A percentile compares a stretch with the other conserved stretches of the same genome.
These are phyloP conservation scores for Gobio gobio DNA, from an alignment of 2,113 vertebrate genomes.

Conservation along the genomic window DNA sequence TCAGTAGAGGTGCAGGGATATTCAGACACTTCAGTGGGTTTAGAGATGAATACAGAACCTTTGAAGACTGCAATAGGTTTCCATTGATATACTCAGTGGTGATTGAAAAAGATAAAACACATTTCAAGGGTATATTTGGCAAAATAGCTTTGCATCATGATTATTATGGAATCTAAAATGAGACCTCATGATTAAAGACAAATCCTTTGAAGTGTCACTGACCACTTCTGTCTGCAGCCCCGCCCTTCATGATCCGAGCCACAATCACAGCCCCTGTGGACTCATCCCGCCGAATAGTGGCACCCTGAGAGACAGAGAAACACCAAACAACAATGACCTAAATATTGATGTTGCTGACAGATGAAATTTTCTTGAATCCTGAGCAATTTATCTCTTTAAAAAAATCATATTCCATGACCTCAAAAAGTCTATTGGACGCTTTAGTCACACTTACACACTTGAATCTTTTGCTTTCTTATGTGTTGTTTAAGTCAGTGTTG, in stretches of 20 bases:
- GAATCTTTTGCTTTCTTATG: not conserved
- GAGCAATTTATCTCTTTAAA: not conserved
- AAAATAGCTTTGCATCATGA: not conserved
- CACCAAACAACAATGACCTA: not conserved
- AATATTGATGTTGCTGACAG: not conserved
- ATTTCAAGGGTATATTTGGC: not conserved
- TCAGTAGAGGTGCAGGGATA: not conserved
- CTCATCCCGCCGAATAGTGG: conserved; percentile 92
- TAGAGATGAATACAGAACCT: not conserved
- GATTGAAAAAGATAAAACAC: not conserved
- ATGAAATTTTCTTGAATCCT: not conserved
- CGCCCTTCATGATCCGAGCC: conserved; percentile 94
- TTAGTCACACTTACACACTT: not conserved
- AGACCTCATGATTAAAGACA: not conserved
- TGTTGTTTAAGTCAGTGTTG: not conserved
- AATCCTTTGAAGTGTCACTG: conserved; percentile 52
- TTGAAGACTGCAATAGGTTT: not conserved
- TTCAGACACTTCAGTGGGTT: conserved; percentile 1
- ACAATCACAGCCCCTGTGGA: conserved; percentile 87
- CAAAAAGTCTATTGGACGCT: not conserved
- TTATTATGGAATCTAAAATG: not conserved
- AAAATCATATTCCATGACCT: not conserved
- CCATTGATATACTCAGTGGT: no score
- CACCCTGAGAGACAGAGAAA: conserved; percentile 78
- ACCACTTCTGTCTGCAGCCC: conserved; percentile 93